These are phyloP conservation scores for Diplosoma virens DNA, from an alignment of 23 tunicate species.

Conservation along the genomic window DNA sequence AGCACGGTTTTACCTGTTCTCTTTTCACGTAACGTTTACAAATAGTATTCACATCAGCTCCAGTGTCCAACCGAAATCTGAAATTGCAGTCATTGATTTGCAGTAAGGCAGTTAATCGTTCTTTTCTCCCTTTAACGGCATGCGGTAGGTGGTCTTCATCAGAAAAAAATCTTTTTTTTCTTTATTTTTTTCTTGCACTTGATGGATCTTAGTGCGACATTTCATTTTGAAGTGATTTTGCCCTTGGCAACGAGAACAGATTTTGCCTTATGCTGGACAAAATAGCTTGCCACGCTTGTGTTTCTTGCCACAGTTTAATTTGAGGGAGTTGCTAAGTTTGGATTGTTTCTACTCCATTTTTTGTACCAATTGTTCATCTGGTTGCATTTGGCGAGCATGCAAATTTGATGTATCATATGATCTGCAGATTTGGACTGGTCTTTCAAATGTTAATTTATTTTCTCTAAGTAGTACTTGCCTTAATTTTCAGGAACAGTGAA, in stretches of 20 bases:
- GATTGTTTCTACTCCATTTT: background rate
- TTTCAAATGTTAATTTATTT: too few species aligned
- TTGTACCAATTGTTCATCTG: background rate
- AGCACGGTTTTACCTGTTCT: constrained; percentile 12
- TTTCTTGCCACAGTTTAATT: constrained; percentile 1
- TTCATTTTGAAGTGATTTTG: too few species aligned
- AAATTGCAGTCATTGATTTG: background rate
- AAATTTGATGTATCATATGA: too few species aligned
- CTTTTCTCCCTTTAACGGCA: background rate
- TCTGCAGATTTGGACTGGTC: too few species aligned
- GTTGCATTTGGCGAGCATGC: constrained; percentile 1
- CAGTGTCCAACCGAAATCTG: constrained; percentile 21
- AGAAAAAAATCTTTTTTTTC: too few species aligned
- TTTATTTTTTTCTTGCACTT: too few species aligned
- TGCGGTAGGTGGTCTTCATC: too few species aligned
- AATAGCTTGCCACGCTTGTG: constrained; percentile 5
- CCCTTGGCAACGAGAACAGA: too few species aligned
- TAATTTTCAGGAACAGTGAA: too few species aligned
- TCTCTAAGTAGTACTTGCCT: too few species aligned
- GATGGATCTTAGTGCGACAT: too few species aligned
- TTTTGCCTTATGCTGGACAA: too few species aligned
- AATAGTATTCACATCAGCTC: constrained; percentile 31
- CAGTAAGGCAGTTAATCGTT: constrained; percentile 21
- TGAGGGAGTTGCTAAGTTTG: background rate
- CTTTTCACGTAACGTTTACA: constrained; percentile 1